Evolutionary conservation across 2,888 invertebrate genomes (phyloP), one percentile per base, ranked within the genome.

Genomic region (Gortyna flavago): DNA sequence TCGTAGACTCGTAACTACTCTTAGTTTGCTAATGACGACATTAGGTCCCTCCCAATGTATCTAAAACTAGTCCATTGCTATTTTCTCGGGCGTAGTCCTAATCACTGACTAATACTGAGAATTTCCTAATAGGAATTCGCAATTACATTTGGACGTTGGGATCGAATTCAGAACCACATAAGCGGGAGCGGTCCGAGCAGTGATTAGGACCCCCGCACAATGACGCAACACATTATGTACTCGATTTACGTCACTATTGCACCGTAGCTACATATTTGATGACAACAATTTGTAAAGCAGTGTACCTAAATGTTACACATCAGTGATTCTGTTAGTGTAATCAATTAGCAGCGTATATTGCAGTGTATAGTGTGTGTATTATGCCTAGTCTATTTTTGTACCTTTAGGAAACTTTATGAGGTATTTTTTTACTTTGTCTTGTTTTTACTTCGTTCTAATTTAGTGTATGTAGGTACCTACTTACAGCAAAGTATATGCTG

Each of bases 81-180:
- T 80, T 82, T 73, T 61, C 67, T 71, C 66, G 67, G 41, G 25
- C 59, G 59, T 71, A 68, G 82, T 73, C 61, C 70, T 83, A 81
- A 85, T 83, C 67, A 77, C 82, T 69, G 70, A 54, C 72, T 70
- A 81, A 81, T 77, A 77, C 82, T 68, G 82, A 67, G 85, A 82
- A 81, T 85, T 85, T 83, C 82, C 71, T 75, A 84, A 84, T 75
- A 80, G 75, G 75, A 75, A 84, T 85, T 83, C 68, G 75, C 72
- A 81, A 85, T 83, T 83, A 85, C 82, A 85, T 77, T 83, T 73
- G 62, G 64, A 68, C 64, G 44, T 70, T 72, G 71, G 59, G 73
- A 77, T 85, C 82, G 85, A 77, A 77, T 85, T 64, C 77, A 35
- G 82, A 77, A 77, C 85, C 70, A 77, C 73, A 70, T 67, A 77